Base-by-base conservation (phyloP, 92 coral and sea anemone species). In the Scolanthus callimorphus region DNA sequence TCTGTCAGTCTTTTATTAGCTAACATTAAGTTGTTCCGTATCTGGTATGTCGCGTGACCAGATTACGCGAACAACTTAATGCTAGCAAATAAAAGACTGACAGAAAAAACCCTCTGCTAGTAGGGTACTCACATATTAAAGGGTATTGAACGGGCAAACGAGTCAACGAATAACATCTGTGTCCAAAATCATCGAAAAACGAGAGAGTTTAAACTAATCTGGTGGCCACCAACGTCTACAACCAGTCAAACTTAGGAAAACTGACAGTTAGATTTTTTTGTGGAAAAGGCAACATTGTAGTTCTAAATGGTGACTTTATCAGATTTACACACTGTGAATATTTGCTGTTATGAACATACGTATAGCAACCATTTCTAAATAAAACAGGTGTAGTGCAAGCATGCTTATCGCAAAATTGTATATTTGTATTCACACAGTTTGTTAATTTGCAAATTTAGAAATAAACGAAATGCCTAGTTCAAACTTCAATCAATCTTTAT, bases 201-300 rank as follows among this genome's bases (percentile, higher is more conserved):
- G 17, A 19, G 30, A 10, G 58, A 52, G 29, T 52, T 52, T 23
- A 31, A 52, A 17, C 29, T 52, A 10, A 52, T 52, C 29, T 52
- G 58, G 58, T 52, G 58, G 58, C 58, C 58, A 26, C 30, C 24
- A 25, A 21, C n/a, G 29, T 20, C 15, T 15, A 34, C 24, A n/a
- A n/a, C n/a, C n/a, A n/a, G n/a, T n/a, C n/a, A n/a, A n/a, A n/a
- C n/a, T n/a, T 52, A 29, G 58, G 58, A 25, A 52, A 52, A 52
- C 58, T 52, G n/a, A 52, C 58, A 21, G n/a, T 52, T 9, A 52
- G 58, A 23, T n/a, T 52, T 19, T 52, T 52, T 52, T 52, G 31
- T 52, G 3, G 28, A 52, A 17, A 52, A 52, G 27, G 30, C 28
- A 29, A 19, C 12, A 21, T 52, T 52, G 22, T 52, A 26, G 17